These are phyloP conservation scores for Therioaphis trifolii DNA, from an alignment of 2,888 invertebrate genomes.

Conservation along the genomic window DNA sequence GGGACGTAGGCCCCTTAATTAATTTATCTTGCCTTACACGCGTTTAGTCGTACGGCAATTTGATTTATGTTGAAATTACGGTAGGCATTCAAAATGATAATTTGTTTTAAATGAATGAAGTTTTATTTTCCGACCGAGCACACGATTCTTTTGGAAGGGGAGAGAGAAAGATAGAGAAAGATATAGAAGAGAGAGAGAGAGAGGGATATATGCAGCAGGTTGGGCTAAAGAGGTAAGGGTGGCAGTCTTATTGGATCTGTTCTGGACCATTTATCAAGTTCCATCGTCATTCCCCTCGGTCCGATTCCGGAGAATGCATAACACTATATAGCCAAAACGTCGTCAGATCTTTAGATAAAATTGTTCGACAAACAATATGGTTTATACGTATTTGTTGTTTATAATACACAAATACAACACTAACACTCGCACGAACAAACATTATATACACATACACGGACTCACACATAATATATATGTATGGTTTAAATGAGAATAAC, in stretches of 20 bases:
- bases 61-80: conserved; percentile 34
- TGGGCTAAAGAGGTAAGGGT: conserved; percentile 10
- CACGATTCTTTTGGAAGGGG: neutral
- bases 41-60: neutral
- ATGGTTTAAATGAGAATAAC: conserved; percentile 32
- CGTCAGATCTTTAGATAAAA: conserved; percentile 51
- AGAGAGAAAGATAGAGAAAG: too few relatives aligned
- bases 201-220: conserved; percentile 29
- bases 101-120: conserved; percentile 55
- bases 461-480: neutral
- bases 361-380: conserved; percentile 57
- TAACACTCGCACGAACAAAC: neutral
- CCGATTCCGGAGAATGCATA: conserved; percentile 9
- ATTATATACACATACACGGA: neutral
- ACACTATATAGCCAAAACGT: conserved; percentile 39
- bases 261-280: conserved; percentile 60
- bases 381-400: conserved; percentile 21
- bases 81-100: conserved; percentile 25
- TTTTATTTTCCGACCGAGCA: conserved; percentile 42
- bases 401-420: neutral
- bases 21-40: too few relatives aligned
- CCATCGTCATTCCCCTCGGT: conserved; percentile 39
- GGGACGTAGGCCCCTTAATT: too few relatives aligned
- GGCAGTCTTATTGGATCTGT: conserved; percentile 57
- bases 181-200: neutral